Percentiles rank a stretch among this genome's conserved stretches.
These are phyloP conservation scores for Cephus sareptanus DNA, from an alignment of 2,888 invertebrate genomes.

Conservation along the genomic window DNA sequence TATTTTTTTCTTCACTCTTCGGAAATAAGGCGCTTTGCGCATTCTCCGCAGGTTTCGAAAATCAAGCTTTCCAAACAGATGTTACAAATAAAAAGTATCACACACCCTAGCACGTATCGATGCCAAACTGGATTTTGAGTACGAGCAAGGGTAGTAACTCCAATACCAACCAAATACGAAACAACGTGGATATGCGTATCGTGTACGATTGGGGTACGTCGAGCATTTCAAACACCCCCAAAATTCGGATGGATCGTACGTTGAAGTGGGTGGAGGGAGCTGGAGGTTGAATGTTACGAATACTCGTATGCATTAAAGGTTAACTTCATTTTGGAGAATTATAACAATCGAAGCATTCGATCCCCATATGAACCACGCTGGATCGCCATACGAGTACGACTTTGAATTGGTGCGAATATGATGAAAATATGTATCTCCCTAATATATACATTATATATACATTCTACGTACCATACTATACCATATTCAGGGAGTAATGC, in stretches of 20 bases:
- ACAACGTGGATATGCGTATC: not conserved
- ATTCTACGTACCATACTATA: too few species aligned
- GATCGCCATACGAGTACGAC: not conserved
- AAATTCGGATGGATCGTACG: not conserved
- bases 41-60: too few species aligned
- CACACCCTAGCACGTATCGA: not conserved
- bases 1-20: too few species aligned
- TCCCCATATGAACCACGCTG: not conserved
- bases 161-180: not conserved
- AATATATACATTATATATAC: not conserved
- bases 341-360: slow-evolving; percentile 32
- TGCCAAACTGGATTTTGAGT: not conserved
- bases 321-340: slow-evolving; percentile 49
- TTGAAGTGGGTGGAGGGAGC: not conserved
- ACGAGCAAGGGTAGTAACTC: not conserved
- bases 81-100: not conserved
- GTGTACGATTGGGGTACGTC: not conserved
- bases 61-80: too few species aligned
- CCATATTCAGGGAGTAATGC: too few species aligned
- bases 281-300: slow-evolving; percentile 26
- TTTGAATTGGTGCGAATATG: not conserved
- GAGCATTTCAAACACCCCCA: not conserved
- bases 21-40: too few species aligned
- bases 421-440: not conserved
- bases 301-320: slow-evolving; percentile 37